Base-by-base conservation (phyloP, 1,140 invertebrate species). In the Cydia fagiglandana region DNA sequence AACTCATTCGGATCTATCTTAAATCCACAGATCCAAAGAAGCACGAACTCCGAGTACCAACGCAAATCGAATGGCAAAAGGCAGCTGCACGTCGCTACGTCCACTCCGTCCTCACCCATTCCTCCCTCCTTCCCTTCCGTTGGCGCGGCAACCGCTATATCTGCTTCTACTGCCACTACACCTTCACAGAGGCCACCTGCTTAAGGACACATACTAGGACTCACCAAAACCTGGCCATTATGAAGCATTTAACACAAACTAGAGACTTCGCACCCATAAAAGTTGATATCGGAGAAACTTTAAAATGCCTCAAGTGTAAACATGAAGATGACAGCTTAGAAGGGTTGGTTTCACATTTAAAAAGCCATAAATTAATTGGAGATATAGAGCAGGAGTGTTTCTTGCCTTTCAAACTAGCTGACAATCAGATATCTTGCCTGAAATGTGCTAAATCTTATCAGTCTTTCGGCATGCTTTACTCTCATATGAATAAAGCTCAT, bases 121-220 rank as follows among this genome's bases (percentile, higher is more conserved):
- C 66, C 12, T n/a, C 34, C 4, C 66, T 70, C 12, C 30, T 70
- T 9, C 66, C 66, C 13, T 70, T 70, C 38, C 30, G 66, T 17
- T 70, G 66, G 66, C 66, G 34, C 5, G 66, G 66, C 34, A 70
- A 70, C 66, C 66, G 66, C 5, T 70, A 70, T 38, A 70, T 70
- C 66, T 70, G 66, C 66, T 70, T 70, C 66, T 70, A 70, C 38
- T 70, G 66, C 66, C 34, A 70, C 38, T 38, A 41, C 30, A 70
- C 66, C 7, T 70, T 70, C 66, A 15, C 2, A n/a, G 66, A 70
- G 4, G 66, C 66, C 0, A 24, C 66, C 6, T 2, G 30, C 10
- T 24, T 70, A 4, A 34, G 66, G 1, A 20, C 34, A n/a, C 66
- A 70, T n/a, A 70, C 66, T n/a, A 70, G 66, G 9, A 45, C 15